Percentiles rank a stretch among this genome's conserved stretches.
Conservation (phyloP, 2,797 vertebrate genomes). For the Trichosurus vulpecula region DNA sequence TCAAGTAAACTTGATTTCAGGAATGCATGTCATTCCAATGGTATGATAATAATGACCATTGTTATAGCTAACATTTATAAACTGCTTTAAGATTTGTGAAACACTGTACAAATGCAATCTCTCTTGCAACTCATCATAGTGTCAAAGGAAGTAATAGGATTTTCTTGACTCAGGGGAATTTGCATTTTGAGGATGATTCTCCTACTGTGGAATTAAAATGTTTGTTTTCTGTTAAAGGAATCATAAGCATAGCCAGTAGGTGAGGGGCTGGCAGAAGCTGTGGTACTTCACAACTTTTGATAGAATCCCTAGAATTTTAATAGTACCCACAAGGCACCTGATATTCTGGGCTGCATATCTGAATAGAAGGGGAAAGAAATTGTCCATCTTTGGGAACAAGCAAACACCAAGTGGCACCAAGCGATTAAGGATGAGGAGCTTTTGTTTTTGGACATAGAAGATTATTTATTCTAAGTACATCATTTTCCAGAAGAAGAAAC, state of each 20-base stretch:
- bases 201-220: not conserved
- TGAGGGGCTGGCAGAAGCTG: not conserved
- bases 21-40: not conserved
- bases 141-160: not conserved
- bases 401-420: not conserved
- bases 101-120: not conserved
- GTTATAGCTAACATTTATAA: not conserved
- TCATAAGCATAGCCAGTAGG: not conserved
- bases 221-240: not conserved
- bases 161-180: not conserved
- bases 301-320: not conserved
- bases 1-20: not conserved
- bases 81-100: not conserved
- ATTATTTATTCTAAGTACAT: too few species aligned
- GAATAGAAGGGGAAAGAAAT: not conserved
- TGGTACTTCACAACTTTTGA: not conserved
- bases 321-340: not conserved
- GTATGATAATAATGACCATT: not conserved
- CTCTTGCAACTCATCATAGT: not conserved
- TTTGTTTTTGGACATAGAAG: not conserved
- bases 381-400: not conserved
- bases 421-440: not conserved
- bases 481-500: too few species aligned
- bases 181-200: not conserved
- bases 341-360: not conserved